phyloP scores from a whole-genome alignment of 2,113 vertebrate genomes.

The Haplochromis burtoni region DNA sequence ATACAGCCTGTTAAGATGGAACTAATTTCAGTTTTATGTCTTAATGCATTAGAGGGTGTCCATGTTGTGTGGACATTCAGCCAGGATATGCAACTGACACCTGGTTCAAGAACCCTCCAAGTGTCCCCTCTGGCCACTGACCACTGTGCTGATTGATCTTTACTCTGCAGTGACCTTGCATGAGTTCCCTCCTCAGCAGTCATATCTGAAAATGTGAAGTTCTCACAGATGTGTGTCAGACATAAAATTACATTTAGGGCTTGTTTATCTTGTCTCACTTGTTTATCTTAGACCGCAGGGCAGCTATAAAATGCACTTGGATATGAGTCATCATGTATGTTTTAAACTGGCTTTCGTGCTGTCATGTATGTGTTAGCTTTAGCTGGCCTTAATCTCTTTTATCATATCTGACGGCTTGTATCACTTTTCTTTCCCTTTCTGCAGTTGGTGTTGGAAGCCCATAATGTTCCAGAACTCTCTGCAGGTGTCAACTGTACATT shows the following conservation, averaged over 20 bases:
- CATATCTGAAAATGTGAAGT: background rate
- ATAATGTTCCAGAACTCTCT: constrained; percentile 94
- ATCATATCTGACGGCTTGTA: background rate
- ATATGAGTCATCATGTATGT: background rate
- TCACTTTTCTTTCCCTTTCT: background rate
- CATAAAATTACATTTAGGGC: background rate
- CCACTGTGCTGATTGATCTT: constrained; percentile 1
- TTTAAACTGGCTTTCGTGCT: background rate
- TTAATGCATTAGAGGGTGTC: background rate
- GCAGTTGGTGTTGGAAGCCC: constrained; percentile 92
- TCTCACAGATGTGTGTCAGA: background rate
- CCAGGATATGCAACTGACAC: background rate
- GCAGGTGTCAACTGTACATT: constrained; percentile 96
- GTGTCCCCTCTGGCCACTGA: background rate
- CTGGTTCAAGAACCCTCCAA: background rate
- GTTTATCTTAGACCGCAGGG: background rate
- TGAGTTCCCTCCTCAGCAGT: background rate
- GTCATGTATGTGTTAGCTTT: background rate
- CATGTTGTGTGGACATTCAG: background rate
- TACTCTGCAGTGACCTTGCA: background rate
- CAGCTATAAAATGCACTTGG: background rate
- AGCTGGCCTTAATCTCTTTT: background rate
- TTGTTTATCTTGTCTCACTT: background rate
- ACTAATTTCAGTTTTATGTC: background rate
- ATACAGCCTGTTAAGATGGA: background rate